Evolutionary conservation across 2,113 vertebrate genomes (phyloP), one percentile per base, ranked within the genome.

Genomic region (Chrysemys picta): DNA sequence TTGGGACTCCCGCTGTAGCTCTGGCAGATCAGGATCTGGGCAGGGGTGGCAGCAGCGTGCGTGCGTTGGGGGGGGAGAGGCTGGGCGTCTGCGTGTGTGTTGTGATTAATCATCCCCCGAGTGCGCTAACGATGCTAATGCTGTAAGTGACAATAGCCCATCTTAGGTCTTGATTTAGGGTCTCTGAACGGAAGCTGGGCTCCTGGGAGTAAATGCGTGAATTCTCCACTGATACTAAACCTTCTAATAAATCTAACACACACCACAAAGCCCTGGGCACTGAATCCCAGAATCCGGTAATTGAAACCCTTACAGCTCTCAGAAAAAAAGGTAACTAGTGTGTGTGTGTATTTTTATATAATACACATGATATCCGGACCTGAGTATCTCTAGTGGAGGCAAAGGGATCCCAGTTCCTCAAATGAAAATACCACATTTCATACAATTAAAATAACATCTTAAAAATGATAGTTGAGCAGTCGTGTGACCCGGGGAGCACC

Each of bases 211-310:
- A 98, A 98, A 98, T 98, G 98, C 94, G 98, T 98, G 98, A 98
- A 98, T 98, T 98, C 98, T 98, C 97, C 89, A 95, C 98, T 96
- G 98, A 98, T 98, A 98, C 98, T 98, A 98, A 98, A 98, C 98
- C 98, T 98, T 97, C 98, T 97, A 98, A 98, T 98, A 98, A 98
- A 98, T 98, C 98, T 98, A 96, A 97, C 93, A 85, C 98, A 97
- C 98, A 98, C 98, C 98, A 98, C 98, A 98, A 98, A 98, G 98
- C 98, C 98, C 97, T 97, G 98, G 98, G 98, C 98, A 98, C 97
- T 98, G 98, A 98, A 98, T 98, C 98, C 98, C 97, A 98, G 87
- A 96, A 97, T 97, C 98, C 94, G 91, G 98, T 98, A 98, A 98
- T 98, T 98, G 98, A 98, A 98, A 98, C 98, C 98, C 98, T 98